These are phyloP conservation scores for Orthochromis malagaraziensis DNA, from an alignment of 2,113 vertebrate genomes.

Conservation along the genomic window DNA sequence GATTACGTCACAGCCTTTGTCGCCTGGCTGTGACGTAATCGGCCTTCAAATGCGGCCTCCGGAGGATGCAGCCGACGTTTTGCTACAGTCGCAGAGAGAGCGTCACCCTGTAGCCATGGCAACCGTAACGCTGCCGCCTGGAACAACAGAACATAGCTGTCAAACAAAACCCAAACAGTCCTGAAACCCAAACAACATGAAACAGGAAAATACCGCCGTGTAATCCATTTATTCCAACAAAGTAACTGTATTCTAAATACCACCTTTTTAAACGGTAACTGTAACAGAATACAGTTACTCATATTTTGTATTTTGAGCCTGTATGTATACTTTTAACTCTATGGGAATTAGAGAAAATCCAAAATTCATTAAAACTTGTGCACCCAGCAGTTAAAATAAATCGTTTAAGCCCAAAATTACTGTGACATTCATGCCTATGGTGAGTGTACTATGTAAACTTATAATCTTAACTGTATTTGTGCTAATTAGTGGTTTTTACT, in stretches of 20 bases:
- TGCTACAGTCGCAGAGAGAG: too few relatives aligned
- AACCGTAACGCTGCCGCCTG: not conserved
- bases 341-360: not conserved
- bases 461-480: not conserved
- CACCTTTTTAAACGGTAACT: not conserved
- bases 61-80: too few relatives aligned
- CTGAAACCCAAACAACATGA: accelerated
- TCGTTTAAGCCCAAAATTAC: not conserved
- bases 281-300: not conserved
- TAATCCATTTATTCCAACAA: not conserved
- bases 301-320: not conserved
- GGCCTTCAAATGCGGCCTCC: too few relatives aligned
- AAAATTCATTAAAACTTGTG: not conserved
- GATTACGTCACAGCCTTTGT: too few relatives aligned
- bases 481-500: not conserved
- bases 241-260: not conserved
- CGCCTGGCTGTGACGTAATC: too few relatives aligned
- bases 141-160: not conserved
- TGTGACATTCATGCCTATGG: not conserved
- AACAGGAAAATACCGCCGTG: not conserved
- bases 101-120: not conserved
- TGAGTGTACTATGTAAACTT: not conserved
- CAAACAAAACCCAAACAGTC: not conserved
- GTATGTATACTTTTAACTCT: not conserved
- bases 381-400: not conserved